phyloP scores from a whole-genome alignment of 1,140 invertebrate species.

The Neuroterus valhalla region DNA sequence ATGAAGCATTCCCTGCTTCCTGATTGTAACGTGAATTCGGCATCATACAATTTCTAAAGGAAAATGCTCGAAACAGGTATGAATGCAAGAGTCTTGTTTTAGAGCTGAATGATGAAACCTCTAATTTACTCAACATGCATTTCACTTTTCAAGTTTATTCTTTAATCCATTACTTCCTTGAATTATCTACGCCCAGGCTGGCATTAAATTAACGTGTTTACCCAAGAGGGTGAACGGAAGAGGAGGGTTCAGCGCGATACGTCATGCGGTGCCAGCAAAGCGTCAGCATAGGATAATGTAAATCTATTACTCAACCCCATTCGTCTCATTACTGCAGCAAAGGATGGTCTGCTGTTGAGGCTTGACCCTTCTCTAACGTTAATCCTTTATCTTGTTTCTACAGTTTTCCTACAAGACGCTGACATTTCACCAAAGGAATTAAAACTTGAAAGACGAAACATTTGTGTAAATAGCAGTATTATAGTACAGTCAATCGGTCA shows the following conservation, averaged over 20 bases:
- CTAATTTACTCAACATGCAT: too few relatives aligned
- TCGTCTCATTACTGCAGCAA: constrained; percentile 65
- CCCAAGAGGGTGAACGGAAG: constrained; percentile 20
- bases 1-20: too few relatives aligned
- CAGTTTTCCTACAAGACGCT: constrained; percentile 10
- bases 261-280: constrained; percentile 60
- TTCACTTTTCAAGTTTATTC: neutral
- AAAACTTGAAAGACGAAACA: neutral
- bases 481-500: too few relatives aligned
- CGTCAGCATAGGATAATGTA: constrained; percentile 64
- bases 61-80: too few relatives aligned
- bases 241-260: constrained; percentile 62
- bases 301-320: constrained; percentile 70
- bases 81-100: too few relatives aligned
- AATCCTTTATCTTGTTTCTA: constrained; percentile 27
- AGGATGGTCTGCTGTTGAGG: constrained; percentile 50
- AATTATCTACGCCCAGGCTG: constrained; percentile 7
- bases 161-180: constrained; percentile 24
- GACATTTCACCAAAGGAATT: neutral
- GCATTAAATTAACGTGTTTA: constrained; percentile 45
- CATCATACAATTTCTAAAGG: too few relatives aligned
- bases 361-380: constrained; percentile 50
- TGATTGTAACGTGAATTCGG: too few relatives aligned
- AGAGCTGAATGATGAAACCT: too few relatives aligned
- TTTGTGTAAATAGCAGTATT: neutral